A percentile compares a stretch with the other conserved stretches of the same genome.
phyloP scores from a whole-genome alignment of 2,888 invertebrate species.

The Cheilosia variabilis region DNA sequence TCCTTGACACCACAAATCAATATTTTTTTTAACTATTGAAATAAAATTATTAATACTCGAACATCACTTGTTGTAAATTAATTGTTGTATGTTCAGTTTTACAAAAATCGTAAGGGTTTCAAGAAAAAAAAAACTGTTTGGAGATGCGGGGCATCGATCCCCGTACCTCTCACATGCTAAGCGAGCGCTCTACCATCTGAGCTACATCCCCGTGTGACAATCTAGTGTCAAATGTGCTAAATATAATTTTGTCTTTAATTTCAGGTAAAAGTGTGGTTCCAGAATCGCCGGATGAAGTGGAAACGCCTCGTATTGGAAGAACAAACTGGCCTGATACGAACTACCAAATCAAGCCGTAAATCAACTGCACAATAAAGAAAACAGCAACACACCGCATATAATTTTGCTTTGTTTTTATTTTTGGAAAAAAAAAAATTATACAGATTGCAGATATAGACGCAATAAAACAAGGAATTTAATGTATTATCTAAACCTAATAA shows the following conservation, averaged over 20 bases:
- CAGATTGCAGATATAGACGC: constrained; percentile 12
- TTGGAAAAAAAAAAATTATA: constrained; percentile 19
- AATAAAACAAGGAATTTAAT: constrained; percentile 56
- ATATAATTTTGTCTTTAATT: constrained; percentile 65
- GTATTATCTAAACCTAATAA: constrained; percentile 55
- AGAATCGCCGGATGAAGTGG: constrained; percentile 94
- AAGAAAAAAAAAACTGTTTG: constrained; percentile 43
- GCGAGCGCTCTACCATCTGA: constrained; percentile 86
- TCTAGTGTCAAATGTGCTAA: background rate
- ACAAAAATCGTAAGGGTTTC: too few species aligned
- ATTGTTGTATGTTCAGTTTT: too few species aligned
- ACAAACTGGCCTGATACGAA: constrained; percentile 30
- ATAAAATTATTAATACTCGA: too few species aligned
- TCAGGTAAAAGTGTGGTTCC: constrained; percentile 93
- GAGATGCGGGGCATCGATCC: constrained; percentile 84
- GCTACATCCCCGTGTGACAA: constrained; percentile 81
- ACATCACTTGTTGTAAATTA: too few species aligned
- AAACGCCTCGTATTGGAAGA: constrained; percentile 88
- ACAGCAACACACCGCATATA: background rate
- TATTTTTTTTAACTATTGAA: too few species aligned
- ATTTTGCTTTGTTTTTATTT: constrained; percentile 27
- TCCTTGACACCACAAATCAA: too few species aligned
- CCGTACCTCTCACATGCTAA: constrained; percentile 86
- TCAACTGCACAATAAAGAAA: constrained; percentile 9
- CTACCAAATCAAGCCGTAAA: constrained; percentile 38